Conservation (phyloP, 2,888 invertebrate genomes). For the Drosophila austrosaltans region DNA sequence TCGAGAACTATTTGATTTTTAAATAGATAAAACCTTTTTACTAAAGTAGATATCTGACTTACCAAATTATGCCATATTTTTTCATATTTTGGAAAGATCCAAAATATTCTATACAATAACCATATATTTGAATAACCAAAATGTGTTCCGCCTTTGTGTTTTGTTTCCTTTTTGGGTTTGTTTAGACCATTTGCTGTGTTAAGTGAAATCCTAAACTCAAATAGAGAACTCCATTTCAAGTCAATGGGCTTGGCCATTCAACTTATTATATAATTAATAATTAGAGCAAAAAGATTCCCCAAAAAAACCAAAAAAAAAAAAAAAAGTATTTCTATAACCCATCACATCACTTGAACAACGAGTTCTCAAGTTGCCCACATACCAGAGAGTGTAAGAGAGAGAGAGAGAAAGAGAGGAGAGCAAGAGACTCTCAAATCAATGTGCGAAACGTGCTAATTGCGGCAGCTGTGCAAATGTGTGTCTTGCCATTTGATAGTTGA, state of each 20-base stretch:
- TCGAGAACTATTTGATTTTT: no score
- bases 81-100: no score
- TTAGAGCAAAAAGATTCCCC: conserved; percentile 36
- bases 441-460: conserved; percentile 78
- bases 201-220: conserved; percentile 36
- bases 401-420: background rate
- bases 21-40: no score
- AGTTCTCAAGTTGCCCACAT: no score
- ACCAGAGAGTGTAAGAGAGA: background rate
- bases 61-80: no score
- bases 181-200: conserved; percentile 30
- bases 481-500: conserved; percentile 71
- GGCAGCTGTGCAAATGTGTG: conserved; percentile 77
- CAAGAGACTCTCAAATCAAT: conserved; percentile 63
- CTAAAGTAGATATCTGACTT: no score
- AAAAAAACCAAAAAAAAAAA: background rate
- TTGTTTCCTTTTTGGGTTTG: background rate
- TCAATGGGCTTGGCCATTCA: conserved; percentile 47
- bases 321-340: conserved; percentile 68
- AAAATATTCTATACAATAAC: background rate
- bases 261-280: conserved; percentile 72
- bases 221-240: conserved; percentile 27
- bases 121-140: background rate
- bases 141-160: no score
- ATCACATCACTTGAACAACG: conserved; percentile 20